Base-by-base conservation (phyloP, 1,140 invertebrate species). In the Bombus affinis region DNA sequence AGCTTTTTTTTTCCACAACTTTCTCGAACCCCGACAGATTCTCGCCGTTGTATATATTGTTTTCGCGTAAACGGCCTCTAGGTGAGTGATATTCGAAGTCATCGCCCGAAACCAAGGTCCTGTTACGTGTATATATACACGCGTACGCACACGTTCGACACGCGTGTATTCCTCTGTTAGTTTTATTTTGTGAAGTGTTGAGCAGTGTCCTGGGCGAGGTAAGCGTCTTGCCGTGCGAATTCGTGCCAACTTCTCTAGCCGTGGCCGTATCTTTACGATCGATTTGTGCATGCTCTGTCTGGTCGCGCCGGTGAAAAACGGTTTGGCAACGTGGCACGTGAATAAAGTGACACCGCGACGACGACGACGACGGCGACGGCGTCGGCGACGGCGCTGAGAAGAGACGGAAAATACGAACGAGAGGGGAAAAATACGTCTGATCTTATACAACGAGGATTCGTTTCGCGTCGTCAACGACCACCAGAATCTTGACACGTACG, bases 281-380 rank as follows among this genome's bases (percentile, higher is more conserved):
- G 83, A 85, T 85, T 85, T 77, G 83, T 85, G 83, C 76, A 85
- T 85, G 77, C 83, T 80, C 83, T 70, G 83, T 85, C 76, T 85
- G 83, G 76, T 12, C 83, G 83, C 83, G 83, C n/a, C 83, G 76
- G 68, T 77, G 77, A 85, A 85, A 80, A 85, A 80, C 83, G 76
- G 83, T 85, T 85, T 85, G 83, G 83, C 83, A 85, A 85, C 83
- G 83, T 85, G 83, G 83, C 83, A 65, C 83, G 83, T 85, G 83
- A 85, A 73, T 71, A 80, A 85, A 85, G 83, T 85, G 83, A 80
- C 74, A 80, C 77, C 68, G 42, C 83, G 76, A 68, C 81, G 72
- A 57, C 81, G 81, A 66, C 59, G 81, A 47, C 82, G 83, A 32
- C 83, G 75, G 25, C 75, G 75, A 47, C 75, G 75, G 13, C 65